phyloP scores from a whole-genome alignment of 2,797 vertebrate genomes.

The Sylvia borin region DNA sequence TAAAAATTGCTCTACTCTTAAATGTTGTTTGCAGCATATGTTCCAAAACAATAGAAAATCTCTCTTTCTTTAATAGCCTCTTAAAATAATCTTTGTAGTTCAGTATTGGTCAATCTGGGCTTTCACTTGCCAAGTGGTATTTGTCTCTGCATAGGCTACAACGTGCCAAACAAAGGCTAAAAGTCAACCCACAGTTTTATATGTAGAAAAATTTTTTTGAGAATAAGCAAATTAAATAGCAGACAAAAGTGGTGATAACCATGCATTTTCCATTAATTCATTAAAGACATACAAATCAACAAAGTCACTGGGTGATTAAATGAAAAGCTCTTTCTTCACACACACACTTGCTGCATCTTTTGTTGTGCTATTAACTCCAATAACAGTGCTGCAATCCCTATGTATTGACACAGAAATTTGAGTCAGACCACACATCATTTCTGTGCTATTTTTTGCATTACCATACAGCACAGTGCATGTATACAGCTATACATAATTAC shows the following conservation, averaged over 20 bases:
- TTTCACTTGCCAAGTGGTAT: not conserved
- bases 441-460: not conserved
- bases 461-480: accelerated
- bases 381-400: not conserved
- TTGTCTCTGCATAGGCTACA: not conserved
- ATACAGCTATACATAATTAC: accelerated
- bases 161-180: not conserved
- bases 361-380: not conserved
- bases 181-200: not conserved
- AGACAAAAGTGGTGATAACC: not conserved
- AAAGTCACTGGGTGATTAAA: not conserved
- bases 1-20: not conserved
- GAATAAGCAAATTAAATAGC: not conserved
- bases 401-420: not conserved
- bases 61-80: not conserved
- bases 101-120: not conserved
- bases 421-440: not conserved
- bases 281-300: not conserved
- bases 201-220: not conserved
- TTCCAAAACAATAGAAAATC: not conserved
- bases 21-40: not conserved
- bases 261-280: not conserved
- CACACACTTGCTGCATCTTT: not conserved
- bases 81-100: not conserved
- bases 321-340: not conserved